Conservation (phyloP, 2,888 invertebrate genomes). For the Aleiodes leptofemur region DNA sequence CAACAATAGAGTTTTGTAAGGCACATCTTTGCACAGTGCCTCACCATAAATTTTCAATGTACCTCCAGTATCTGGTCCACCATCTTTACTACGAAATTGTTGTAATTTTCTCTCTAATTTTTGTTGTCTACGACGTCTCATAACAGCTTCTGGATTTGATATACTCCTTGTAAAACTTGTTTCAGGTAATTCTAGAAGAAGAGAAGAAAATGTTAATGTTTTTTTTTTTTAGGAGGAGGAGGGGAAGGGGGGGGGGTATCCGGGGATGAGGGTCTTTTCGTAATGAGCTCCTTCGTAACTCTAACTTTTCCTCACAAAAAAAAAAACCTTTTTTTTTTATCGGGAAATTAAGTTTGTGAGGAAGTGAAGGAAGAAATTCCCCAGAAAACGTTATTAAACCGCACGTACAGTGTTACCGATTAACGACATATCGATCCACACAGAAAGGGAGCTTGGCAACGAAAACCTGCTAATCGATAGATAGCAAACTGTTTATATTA, state of each 20-base stretch:
- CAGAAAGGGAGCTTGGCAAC: constrained; percentile 66
- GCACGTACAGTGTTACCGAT: constrained; percentile 47
- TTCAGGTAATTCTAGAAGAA: constrained; percentile 90
- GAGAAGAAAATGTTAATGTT: not conserved
- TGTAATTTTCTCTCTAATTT: constrained; percentile 97
- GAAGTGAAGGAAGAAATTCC: too few species aligned
- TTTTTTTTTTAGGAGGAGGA: constrained; percentile 11
- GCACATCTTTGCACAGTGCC: constrained; percentile 95
- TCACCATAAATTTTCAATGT: constrained; percentile 97
- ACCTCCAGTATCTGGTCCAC: constrained; percentile 95
- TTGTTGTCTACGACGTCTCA: constrained; percentile 96
- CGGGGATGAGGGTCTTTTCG: too few species aligned
- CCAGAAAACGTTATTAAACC: too few species aligned
- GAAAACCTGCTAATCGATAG: constrained; percentile 66
- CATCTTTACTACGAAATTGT: constrained; percentile 96
- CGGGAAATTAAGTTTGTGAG: too few species aligned
- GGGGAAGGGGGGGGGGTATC: too few species aligned
- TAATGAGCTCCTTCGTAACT: too few species aligned
- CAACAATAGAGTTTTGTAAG: constrained; percentile 97
- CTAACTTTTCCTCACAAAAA: too few species aligned
- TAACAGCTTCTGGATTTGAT: constrained; percentile 99
- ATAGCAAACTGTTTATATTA: constrained; percentile 15
- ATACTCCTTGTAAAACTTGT: constrained; percentile 99
- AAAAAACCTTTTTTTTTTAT: not conserved
- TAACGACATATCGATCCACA: constrained; percentile 64